Conservation (phyloP, 2,797 vertebrate species). For the Cossypha heuglini region DNA sequence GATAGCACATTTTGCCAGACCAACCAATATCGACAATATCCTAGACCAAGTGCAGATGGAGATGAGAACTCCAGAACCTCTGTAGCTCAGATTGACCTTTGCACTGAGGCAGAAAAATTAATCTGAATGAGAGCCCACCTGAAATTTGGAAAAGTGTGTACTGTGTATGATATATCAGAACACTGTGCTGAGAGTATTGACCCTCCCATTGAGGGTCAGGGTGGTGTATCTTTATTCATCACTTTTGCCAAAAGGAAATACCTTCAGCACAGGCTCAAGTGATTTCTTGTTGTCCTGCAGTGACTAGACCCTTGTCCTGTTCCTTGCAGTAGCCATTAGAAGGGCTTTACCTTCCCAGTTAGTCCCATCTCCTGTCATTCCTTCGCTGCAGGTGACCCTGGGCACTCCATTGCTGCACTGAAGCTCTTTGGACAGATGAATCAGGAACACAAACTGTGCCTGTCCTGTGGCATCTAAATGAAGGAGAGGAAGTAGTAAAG, state of each 20-base stretch:
- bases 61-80: background rate
- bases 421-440: background rate
- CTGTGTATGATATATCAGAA: background rate
- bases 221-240: background rate
- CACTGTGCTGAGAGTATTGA: background rate
- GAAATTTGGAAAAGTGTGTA: background rate
- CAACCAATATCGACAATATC: background rate
- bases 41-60: accelerated
- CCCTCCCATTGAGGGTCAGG: accelerated
- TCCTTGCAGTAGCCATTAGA: background rate
- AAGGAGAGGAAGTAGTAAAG: background rate
- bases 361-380: background rate
- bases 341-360: background rate
- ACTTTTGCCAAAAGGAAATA: background rate
- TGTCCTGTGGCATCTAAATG: background rate
- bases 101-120: background rate
- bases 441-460: background rate
- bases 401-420: background rate
- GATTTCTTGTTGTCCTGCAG: background rate
- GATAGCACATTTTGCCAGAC: background rate
- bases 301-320: background rate
- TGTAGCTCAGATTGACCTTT: background rate
- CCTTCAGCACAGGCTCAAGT: background rate
- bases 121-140: background rate
- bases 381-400: background rate